Base-by-base conservation (phyloP, 2,888 invertebrate genomes). In the Agriotes lineatus region DNA sequence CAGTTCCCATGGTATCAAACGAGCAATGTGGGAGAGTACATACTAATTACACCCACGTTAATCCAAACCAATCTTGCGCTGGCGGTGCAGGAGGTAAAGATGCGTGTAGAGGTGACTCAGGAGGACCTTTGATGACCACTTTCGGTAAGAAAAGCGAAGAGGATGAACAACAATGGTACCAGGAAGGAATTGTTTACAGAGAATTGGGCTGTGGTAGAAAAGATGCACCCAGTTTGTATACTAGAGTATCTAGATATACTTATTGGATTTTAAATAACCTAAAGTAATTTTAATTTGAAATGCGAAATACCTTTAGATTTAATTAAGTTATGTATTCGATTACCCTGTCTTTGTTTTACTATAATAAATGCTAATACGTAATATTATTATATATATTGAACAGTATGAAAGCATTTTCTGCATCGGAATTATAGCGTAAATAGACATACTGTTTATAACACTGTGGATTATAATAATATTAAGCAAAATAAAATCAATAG, bases 111-210 rank as follows among this genome's bases (percentile, higher is more conserved):
- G 92, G 92, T 0, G 92, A 92, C 74, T 91, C 91, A 0, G 93
- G 93, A 30, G 93, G 93, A 3, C 93, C 94, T 0, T 83, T 94
- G 6, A 37, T 63, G 57, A 57, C n/a, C 20, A 18, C n/a, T 12
- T 10, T 37, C 14, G 4, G n/a, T n/a, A 57, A 18, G 5, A 25
- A 16, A 2, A 42, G 20, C 2, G 2, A 1, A 25, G 16, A 1
- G 25, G 10, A 12, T 12, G 52, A 61, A 33, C 22, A 10, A n/a
- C 57, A 64, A 16, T 64, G 57, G 57, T 58, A 48, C 33, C 57
- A 60, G 22, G 59, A 65, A 92, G 92, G 92, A 35, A 92, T 94
- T 74, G 94, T 95, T 0, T 94, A 94, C 0, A 94, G 94, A 94
- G 95, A 94, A 7, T 93, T 94, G 0, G 92, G 92, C 1, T 92